phyloP scores from a whole-genome alignment of 2,888 invertebrate species.

The Sesamia inferens region DNA sequence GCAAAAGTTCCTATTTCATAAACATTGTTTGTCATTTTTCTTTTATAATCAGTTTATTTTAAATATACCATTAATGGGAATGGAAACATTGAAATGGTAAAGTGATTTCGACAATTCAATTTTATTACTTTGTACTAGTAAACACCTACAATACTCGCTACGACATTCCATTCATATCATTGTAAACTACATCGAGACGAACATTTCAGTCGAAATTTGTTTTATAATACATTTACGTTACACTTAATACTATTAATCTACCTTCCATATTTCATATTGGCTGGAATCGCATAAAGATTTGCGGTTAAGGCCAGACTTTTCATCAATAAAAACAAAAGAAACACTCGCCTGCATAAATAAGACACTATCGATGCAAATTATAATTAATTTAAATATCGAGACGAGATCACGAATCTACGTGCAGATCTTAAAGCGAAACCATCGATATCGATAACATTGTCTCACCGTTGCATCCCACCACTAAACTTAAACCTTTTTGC shows the following conservation, averaged over 20 bases:
- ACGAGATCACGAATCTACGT: conserved; percentile 74
- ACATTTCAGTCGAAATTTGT: conserved; percentile 89
- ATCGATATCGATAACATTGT: conserved; percentile 71
- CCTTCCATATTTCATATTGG: conserved; percentile 81
- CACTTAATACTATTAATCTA: conserved; percentile 78
- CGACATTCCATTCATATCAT: conserved; percentile 84
- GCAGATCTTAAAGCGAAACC: conserved; percentile 73
- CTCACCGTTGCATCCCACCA: conserved; percentile 69
- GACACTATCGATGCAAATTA: conserved; percentile 78
- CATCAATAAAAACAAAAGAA: conserved; percentile 64
- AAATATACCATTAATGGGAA: conserved; percentile 53
- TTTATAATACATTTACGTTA: conserved; percentile 85
- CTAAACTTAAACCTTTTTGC: conserved; percentile 56
- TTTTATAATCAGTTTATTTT: conserved; percentile 49
- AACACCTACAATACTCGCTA: conserved; percentile 85
- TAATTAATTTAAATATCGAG: conserved; percentile 71
- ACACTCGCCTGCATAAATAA: conserved; percentile 69
- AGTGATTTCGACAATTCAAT: conserved; percentile 69
- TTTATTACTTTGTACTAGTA: conserved; percentile 87
- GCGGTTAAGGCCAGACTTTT: conserved; percentile 82
- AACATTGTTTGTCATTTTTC: conserved; percentile 41
- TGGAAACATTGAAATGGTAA: conserved; percentile 59
- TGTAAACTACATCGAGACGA: conserved; percentile 88
- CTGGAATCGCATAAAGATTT: conserved; percentile 85
- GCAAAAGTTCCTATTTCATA: conserved; percentile 49